Percentiles rank a stretch among this genome's conserved stretches.
Conservation (phyloP, 2,888 invertebrate genomes). For the Fragum sueziense region DNA sequence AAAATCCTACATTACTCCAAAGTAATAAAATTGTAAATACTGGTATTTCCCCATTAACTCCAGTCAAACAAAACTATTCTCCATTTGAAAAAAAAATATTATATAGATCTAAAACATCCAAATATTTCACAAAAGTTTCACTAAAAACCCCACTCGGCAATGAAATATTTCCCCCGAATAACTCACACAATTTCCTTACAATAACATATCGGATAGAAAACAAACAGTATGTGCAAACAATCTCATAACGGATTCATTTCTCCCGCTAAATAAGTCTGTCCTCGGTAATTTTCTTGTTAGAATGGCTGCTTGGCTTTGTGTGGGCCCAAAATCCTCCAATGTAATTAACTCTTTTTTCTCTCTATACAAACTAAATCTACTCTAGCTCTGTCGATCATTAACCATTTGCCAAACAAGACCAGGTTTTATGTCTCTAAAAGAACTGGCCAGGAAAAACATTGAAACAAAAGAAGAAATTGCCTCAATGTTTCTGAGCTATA, state of each 20-base stretch:
- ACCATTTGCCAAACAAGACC: too few relatives aligned
- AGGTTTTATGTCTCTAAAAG: too few relatives aligned
- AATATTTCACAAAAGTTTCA: too few relatives aligned
- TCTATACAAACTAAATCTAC: too few relatives aligned
- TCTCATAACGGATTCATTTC: constrained; percentile 17
- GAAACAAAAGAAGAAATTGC: too few relatives aligned
- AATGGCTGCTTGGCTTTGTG: constrained; percentile 16
- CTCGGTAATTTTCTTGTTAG: constrained; percentile 15
- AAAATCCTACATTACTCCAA: background rate
- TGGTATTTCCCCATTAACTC: background rate
- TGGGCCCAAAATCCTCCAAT: background rate
- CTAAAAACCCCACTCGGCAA: background rate
- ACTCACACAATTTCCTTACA: background rate
- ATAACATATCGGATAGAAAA: background rate
- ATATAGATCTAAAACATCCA: background rate
- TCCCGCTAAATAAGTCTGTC: constrained; percentile 7
- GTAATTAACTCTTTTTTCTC: constrained; percentile 18
- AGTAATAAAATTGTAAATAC: background rate
- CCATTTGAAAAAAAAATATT: background rate
- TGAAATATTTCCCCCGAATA: background rate
- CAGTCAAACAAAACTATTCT: background rate
- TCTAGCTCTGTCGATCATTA: too few relatives aligned
- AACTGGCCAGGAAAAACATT: too few relatives aligned
- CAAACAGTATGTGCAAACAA: background rate
- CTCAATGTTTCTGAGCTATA: too few relatives aligned